Evolutionary conservation across 1,140 invertebrate species (phyloP), one percentile per base, ranked within the genome.

Genomic region (Xylocopa sonorina): DNA sequence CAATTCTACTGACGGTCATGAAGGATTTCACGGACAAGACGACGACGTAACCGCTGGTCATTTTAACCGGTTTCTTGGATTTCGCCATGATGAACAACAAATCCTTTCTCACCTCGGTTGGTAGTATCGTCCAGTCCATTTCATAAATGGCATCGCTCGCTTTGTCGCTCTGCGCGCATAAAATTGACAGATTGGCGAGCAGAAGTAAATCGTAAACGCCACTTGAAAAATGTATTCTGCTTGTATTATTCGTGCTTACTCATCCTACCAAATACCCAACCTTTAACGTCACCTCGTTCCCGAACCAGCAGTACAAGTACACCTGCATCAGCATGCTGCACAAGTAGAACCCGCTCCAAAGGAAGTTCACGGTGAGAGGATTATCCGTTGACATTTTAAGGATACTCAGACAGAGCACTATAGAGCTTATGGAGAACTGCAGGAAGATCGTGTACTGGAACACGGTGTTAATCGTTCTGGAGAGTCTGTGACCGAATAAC

Each of bases 241-340:
- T n/a, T n/a, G n/a, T n/a, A n/a, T n/a, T n/a, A n/a, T n/a, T n/a
- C n/a, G n/a, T n/a, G n/a, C n/a, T n/a, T n/a, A n/a, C n/a, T n/a
- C n/a, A n/a, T n/a, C n/a, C n/a, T n/a, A n/a, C n/a, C n/a, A n/a
- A n/a, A n/a, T n/a, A n/a, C n/a, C 87, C 87, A 91, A 94, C 94
- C 88, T 91, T 91, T 43, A 93, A 87, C 7, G 93, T 94, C 2
- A 94, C 91, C 87, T 94, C 93, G 84, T 93, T 94, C n/a, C 94
- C 94, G 76, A 93, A 94, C 94, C 94, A 94, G 84, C 94, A 94
- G 76, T 94, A 94, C 3, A 94, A 83, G 67, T 92, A 92, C 32
- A 94, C 87, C 74, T 94, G 87, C 29, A 83, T 46, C 1, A 82
- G 64, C 72, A 86, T 82, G 14, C 69, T 82, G 63, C 81, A 64